Percentiles rank a stretch among this genome's conserved stretches.
Conservation (phyloP, 2,888 invertebrate species). For the Perithous albicinctus region DNA sequence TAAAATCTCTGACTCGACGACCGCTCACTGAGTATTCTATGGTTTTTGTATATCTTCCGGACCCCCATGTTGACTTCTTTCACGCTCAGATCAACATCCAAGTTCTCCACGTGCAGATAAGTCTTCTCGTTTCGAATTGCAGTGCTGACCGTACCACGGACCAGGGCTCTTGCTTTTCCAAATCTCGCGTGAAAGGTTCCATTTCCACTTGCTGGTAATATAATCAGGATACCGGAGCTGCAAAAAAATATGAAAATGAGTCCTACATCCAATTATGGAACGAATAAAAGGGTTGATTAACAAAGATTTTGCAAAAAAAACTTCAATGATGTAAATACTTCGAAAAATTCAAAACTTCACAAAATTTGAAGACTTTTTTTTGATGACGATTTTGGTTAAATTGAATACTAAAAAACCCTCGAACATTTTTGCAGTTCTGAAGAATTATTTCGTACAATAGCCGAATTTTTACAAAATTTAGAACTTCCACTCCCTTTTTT, state of each 20-base stretch:
- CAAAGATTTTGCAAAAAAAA: too few species aligned
- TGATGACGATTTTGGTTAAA: too few species aligned
- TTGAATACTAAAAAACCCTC: too few species aligned
- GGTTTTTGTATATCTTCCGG: conserved; percentile 89
- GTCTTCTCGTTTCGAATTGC: conserved; percentile 84
- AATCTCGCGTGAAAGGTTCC: conserved; percentile 89
- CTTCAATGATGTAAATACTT: too few species aligned
- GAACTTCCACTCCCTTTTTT: too few species aligned
- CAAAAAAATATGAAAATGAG: conserved; percentile 9
- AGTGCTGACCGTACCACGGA: conserved; percentile 87
- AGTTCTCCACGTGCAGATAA: conserved; percentile 88
- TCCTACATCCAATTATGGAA: not conserved
- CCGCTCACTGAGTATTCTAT: conserved; percentile 89
- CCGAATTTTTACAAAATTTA: too few species aligned
- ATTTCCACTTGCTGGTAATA: conserved; percentile 90
- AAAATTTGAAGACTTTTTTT: too few species aligned
- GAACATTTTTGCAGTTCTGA: too few species aligned
- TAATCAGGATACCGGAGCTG: conserved; percentile 89
- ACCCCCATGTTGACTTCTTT: conserved; percentile 88
- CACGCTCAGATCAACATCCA: conserved; percentile 87
- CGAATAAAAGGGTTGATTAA: not conserved
- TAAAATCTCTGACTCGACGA: not conserved
- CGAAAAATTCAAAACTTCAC: too few species aligned
- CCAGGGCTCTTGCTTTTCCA: conserved; percentile 87
- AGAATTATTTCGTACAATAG: too few species aligned